Conservation (phyloP, 2,797 vertebrate genomes). For the Pseudochaenichthys georgianus region DNA sequence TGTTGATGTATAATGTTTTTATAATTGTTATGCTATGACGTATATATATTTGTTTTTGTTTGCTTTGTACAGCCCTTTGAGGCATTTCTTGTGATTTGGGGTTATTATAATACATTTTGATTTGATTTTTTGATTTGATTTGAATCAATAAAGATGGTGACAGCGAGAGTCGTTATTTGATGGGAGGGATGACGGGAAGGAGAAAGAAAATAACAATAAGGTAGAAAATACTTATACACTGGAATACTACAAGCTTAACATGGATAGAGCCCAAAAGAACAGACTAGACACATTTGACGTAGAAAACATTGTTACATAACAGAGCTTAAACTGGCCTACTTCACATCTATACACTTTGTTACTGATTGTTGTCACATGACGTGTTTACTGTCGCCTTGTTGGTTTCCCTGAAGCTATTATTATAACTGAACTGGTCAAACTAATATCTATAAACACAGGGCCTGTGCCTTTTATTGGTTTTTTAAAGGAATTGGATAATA, state of each 20-base stretch:
- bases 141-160: neutral
- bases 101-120: too few relatives aligned
- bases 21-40: too few relatives aligned
- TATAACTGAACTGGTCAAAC: conserved; percentile 38
- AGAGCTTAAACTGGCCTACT: neutral
- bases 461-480: conserved; percentile 48
- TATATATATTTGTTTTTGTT: too few relatives aligned
- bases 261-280: neutral
- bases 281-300: neutral
- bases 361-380: neutral
- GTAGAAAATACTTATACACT: neutral
- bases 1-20: too few relatives aligned
- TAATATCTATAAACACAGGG: conserved; percentile 55
- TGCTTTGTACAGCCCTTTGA: too few relatives aligned
- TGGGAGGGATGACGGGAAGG: neutral
- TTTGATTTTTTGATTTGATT: too few relatives aligned
- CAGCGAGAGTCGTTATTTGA: neutral
- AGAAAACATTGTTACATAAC: conserved; percentile 9
- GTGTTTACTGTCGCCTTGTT: conserved; percentile 30
- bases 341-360: conserved; percentile 3
- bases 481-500: conserved; percentile 47
- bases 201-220: neutral
- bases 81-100: too few relatives aligned
- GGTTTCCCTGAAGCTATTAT: conserved; percentile 28
- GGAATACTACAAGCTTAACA: neutral